Evolutionary conservation across 2,888 invertebrate genomes (phyloP), one percentile per base, ranked within the genome.

Genomic region (Tethea ocularis): DNA sequence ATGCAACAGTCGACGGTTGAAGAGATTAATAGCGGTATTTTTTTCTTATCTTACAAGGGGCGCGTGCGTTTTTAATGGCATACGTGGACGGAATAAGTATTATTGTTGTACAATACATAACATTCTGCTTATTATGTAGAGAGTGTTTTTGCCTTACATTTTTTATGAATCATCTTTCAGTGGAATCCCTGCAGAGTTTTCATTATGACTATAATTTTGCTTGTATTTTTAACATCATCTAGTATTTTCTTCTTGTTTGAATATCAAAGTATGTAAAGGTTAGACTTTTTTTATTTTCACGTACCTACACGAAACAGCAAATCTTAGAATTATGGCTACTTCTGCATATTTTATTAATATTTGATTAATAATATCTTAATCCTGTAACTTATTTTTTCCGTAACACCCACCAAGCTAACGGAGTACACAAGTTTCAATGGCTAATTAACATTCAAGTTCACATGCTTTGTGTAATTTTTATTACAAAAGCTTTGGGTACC

Each of bases 391-490:
- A 69, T 67, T 69, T 67, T 69, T 64, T 64, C 67, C 58, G 52
- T 57, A 59, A 59, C 54, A 26, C 7, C 6, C 5, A 17, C 46
- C 20, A 1, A 33, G 56, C 58, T 71, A 78, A 75, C 77, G 78
- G 77, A 67, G 69, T 67, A 22, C 65, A 60, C 68, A 61, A 64
- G 64, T 71, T 71, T 74, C 75, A 76, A 79, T 77, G 71, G 64
- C 65, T 75, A 71, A 75, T 77, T 77, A 78, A 68, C 66, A 68
- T 66, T 61, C 59, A 71, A 71, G 74, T 79, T 78, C 80, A 75
- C 79, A 78, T 63, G 69, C 67, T 69, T 58, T 61, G 66, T 59
- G 61, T 59, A 66, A 74, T 74, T 59, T 63, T 63, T 66, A 63
- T 69, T 67, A 70, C 64, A 20, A 53, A 53, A 53, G 20, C 54